phyloP scores from a whole-genome alignment of 2,113 vertebrate genomes.

The Rostratula benghalensis region DNA sequence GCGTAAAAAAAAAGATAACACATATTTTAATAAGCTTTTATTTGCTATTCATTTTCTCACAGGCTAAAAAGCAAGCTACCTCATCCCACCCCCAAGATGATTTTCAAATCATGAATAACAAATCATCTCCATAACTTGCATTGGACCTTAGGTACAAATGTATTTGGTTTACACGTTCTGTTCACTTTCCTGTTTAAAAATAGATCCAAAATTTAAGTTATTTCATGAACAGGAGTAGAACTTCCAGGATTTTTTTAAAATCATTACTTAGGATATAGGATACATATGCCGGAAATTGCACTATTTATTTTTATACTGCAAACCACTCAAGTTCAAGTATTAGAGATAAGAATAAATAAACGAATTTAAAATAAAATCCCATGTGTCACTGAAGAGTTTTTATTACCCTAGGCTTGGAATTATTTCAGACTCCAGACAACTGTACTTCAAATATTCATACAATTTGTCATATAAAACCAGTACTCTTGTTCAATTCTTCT shows the following conservation, averaged over 20 bases:
- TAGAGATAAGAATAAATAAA: conserved; percentile 18
- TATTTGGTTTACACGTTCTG: neutral
- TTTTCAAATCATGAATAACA: neutral
- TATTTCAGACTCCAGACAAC: neutral
- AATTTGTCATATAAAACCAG: neutral
- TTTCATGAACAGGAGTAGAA: neutral
- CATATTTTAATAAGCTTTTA: neutral
- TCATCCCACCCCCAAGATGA: neutral
- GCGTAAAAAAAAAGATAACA: neutral
- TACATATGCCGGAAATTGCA: neutral
- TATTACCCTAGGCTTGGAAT: neutral
- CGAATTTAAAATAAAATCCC: neutral
- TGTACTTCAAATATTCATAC: neutral
- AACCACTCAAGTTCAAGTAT: neutral
- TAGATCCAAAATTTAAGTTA: neutral
- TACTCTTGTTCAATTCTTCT: neutral
- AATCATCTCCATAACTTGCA: neutral
- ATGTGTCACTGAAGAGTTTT: neutral
- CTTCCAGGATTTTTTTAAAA: neutral
- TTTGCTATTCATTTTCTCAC: neutral
- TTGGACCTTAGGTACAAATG: neutral
- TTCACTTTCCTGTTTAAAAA: neutral
- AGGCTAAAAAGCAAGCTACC: neutral
- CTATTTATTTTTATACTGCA: neutral
- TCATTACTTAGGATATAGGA: neutral